A percentile compares a stretch with the other conserved stretches of the same genome.
Evolutionary conservation across 2,113 vertebrate species (phyloP).

Genomic region (Gobiocypris rarus): DNA sequence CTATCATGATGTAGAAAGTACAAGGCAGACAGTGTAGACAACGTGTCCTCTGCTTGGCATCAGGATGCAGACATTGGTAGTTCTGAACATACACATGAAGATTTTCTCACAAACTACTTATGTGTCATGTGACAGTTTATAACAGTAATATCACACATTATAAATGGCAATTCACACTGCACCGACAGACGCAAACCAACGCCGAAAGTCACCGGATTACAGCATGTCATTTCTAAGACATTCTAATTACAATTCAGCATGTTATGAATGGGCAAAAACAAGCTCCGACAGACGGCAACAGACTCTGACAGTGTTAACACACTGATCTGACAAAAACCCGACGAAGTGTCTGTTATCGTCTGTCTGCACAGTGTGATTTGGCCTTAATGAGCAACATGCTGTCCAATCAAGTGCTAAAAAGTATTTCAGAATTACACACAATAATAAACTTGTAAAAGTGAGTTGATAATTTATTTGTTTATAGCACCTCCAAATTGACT

Average conservation of each 20-base stretch:
- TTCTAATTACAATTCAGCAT: no score
- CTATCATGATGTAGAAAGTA: conserved; percentile 78
- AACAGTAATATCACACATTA: not conserved
- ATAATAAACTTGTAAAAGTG: not conserved
- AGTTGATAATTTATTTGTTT: not conserved
- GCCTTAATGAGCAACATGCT: not conserved
- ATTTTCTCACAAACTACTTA: not conserved
- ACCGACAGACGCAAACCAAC: no score
- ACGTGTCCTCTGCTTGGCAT: conserved; percentile 79
- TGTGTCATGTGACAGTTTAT: not conserved
- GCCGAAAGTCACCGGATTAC: no score
- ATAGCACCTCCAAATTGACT: conserved; percentile 72
- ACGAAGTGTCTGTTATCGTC: no score
- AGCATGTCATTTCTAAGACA: no score
- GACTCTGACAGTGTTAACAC: no score
- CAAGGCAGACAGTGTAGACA: conserved; percentile 82
- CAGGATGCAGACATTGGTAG: conserved; percentile 74
- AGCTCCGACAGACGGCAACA: no score
- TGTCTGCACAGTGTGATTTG: no score
- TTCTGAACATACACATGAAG: conserved; percentile 64
- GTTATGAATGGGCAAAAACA: no score
- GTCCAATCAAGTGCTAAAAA: not conserved
- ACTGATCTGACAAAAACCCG: no score
- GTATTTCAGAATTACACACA: not conserved
- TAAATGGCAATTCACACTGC: no score